Percentiles rank a stretch among this genome's conserved stretches.
phyloP scores from a whole-genome alignment of 37 sponge, comb jelly and placozoan genomes.

The Ianthella basta region DNA sequence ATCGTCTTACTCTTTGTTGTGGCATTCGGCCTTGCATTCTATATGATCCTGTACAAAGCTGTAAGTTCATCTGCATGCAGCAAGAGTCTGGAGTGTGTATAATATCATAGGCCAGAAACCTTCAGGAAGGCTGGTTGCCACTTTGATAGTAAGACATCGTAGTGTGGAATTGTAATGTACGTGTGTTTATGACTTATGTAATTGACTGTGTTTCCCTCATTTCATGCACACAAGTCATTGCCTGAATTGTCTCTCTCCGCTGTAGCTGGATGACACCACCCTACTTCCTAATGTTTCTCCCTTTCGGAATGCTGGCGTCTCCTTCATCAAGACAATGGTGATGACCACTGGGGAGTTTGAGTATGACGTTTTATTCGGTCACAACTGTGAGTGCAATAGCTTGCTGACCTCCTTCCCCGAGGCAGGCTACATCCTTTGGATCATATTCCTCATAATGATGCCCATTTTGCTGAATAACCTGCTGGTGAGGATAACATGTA shows the following conservation, averaged over 20 bases:
- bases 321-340: conserved; percentile 83
- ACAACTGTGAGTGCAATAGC: background rate
- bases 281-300: too few species aligned
- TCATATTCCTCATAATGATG: conserved; percentile 89
- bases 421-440: conserved; percentile 75
- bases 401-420: conserved; percentile 49
- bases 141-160: too few species aligned
- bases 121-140: too few species aligned
- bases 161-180: too few species aligned
- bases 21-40: conserved; percentile 90
- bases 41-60: conserved; percentile 87
- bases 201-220: too few species aligned
- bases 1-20: conserved; percentile 78
- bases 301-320: conserved; percentile 63
- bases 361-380: conserved; percentile 76
- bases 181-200: too few species aligned
- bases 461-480: conserved; percentile 95
- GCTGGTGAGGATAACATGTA: conserved; percentile 72
- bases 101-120: too few species aligned
- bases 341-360: conserved; percentile 98
- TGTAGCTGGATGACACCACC: too few species aligned
- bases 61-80: too few species aligned
- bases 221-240: too few species aligned
- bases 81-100: conserved; percentile 20
- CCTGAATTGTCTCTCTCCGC: too few species aligned